Evolutionary conservation across 2,113 vertebrate species (phyloP).

Genomic region (Dromiciops gliroides): DNA sequence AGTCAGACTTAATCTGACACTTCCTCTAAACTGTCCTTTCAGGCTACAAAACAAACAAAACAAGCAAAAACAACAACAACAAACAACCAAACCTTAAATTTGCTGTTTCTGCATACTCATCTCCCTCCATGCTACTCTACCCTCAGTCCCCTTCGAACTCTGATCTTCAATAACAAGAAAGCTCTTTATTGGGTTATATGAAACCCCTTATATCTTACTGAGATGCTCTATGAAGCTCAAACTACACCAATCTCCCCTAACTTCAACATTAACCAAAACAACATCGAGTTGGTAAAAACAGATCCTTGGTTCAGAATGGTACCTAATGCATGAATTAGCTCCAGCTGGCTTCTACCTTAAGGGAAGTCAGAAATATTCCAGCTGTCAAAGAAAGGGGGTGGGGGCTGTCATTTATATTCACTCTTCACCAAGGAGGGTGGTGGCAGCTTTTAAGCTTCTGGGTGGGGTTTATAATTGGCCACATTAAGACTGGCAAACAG

Average conservation of each 20-base stretch:
- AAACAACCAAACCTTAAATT: neutral
- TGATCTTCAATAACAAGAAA: neutral
- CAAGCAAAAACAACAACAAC: neutral
- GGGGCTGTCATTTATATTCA: constrained; percentile 33
- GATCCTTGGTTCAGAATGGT: neutral
- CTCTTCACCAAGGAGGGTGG: rapidly evolving
- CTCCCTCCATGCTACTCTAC: neutral
- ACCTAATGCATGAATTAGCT: neutral
- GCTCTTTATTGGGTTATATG: too few relatives aligned
- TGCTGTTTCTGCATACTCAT: neutral
- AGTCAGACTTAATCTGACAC: constrained; percentile 21
- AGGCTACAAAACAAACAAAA: neutral
- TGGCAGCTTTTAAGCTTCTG: neutral
- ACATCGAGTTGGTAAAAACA: neutral
- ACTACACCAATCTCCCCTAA: neutral
- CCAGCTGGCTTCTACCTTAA: neutral
- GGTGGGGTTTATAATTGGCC: neutral
- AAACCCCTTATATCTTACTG: neutral
- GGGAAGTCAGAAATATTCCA: neutral
- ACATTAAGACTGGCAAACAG: neutral
- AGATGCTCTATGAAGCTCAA: neutral
- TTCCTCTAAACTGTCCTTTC: constrained; percentile 6
- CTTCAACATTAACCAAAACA: neutral
- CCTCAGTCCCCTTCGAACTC: too few relatives aligned
- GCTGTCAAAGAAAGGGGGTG: neutral